Base-by-base conservation (phyloP, 2,797 vertebrate species). In the Macrochelys suwanniensis region DNA sequence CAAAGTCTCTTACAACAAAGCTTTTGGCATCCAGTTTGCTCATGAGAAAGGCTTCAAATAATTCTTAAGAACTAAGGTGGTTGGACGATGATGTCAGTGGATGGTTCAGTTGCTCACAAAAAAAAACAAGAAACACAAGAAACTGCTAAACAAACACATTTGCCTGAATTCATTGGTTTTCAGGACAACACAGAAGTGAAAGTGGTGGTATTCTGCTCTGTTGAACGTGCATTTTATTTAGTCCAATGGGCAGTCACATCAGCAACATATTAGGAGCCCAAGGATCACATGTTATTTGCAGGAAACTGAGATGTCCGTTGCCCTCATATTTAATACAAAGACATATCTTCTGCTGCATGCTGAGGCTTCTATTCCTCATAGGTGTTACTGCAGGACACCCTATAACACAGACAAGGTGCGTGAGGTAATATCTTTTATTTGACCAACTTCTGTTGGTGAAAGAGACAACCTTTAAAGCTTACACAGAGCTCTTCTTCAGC, bases 1-100 rank as follows among this genome's bases (percentile, higher is more conserved):
- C 54, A 92, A 91, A 95, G 65, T 42, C n/a, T 45, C 51, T 89
- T 15, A 89, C 31, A 89, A 3, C 5, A 21, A 85, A 94, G 77
- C 16, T 82, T 74, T 47, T 87, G 49, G 33, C 25, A 8, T 94
- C 87, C 65, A 33, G 74, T 87, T 96, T 96, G 80, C 49, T 91
- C 59, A 42, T 26, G 65, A 65, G 80, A 80, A n/a, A 68, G 89
- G 82, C 28, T 25, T 84, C 89, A 56, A 59, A 88, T 76, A 23
- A 71, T 77, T 0, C 79, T 92, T 77, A 80, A 93, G 78, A 94
- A 25, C 26, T 74, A 80, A 19, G 28, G 56, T 80, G 83, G 19
- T 3, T 1, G 5, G 59, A 16, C n/a, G 7, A 1, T 47, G 19
- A n/a, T 13, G 45, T 17, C 92, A 89, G 49, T 26, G 84, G 84